Evolutionary conservation across 2,888 invertebrate species (phyloP).

Genomic region (Yponomeuta evonymella): DNA sequence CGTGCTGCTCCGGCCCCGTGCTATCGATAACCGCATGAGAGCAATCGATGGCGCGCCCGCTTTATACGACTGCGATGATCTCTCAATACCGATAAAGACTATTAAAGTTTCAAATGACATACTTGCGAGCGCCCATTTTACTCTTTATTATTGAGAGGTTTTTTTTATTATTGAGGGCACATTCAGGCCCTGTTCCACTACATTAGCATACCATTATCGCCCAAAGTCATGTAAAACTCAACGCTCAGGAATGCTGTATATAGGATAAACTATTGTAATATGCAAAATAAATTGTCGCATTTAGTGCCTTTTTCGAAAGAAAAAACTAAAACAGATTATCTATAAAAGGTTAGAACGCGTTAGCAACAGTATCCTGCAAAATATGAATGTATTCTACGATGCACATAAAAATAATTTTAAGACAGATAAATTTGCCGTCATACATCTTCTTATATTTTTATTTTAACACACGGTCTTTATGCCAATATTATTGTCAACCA

Average conservation of each 20-base stretch:
- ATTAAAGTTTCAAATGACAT: slow-evolving; percentile 12
- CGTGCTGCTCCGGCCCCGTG: not conserved
- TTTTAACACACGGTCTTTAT: slow-evolving; percentile 5
- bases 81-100: slow-evolving; percentile 9
- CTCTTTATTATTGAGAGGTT: slow-evolving; percentile 10
- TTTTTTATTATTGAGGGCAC: slow-evolving; percentile 34
- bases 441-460: slow-evolving; percentile 8
- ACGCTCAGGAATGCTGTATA: slow-evolving; percentile 45
- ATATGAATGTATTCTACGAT: slow-evolving; percentile 6
- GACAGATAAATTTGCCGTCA: not conserved
- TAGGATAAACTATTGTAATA: slow-evolving; percentile 41
- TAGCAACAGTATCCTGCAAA: slow-evolving; percentile 9
- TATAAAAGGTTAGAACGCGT: slow-evolving; percentile 13
- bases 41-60: not conserved
- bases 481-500: slow-evolving; percentile 12
- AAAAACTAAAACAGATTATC: slow-evolving; percentile 4
- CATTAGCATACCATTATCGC: slow-evolving; percentile 57
- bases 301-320: slow-evolving; percentile 28
- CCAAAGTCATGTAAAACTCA: slow-evolving; percentile 45
- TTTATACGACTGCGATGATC: slow-evolving; percentile 4
- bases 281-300: slow-evolving; percentile 36
- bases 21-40: not conserved
- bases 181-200: slow-evolving; percentile 36
- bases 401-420: slow-evolving; percentile 1
- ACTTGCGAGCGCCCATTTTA: not conserved